Evolutionary conservation across 2,888 invertebrate species (phyloP).

Genomic region (Branchipolynoe longqiensis): DNA sequence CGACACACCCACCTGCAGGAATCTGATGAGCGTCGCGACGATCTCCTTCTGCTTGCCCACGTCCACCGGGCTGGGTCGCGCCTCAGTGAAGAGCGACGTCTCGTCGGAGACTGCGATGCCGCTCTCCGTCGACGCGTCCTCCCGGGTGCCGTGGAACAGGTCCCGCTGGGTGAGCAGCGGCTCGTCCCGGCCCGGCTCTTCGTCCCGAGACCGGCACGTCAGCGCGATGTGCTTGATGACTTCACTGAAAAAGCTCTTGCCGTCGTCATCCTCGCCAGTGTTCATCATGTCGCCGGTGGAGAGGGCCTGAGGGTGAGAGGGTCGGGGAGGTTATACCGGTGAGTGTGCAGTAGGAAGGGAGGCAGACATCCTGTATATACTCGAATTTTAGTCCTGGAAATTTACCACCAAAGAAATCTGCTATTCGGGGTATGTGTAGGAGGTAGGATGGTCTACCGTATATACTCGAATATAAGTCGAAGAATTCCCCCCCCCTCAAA

Average conservation of each 20-base stretch:
- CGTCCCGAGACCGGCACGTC: conserved; percentile 30
- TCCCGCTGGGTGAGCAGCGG: conserved; percentile 62
- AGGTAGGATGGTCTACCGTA: no score
- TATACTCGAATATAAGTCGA: no score
- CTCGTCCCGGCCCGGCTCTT: conserved; percentile 36
- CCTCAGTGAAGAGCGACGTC: conserved; percentile 61
- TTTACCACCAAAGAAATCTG: no score
- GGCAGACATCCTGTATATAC: no score
- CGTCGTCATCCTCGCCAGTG: conserved; percentile 62
- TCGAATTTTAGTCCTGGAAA: no score
- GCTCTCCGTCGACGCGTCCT: conserved; percentile 67
- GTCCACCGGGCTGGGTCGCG: conserved; percentile 65
- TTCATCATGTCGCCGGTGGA: conserved; percentile 62
- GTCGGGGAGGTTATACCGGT: neutral
- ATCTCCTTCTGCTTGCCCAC: conserved; percentile 65
- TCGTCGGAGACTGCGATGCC: conserved; percentile 66
- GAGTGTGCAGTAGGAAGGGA: no score
- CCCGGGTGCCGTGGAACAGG: conserved; percentile 61
- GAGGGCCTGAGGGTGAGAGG: conserved; percentile 15
- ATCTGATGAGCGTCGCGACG: conserved; percentile 64
- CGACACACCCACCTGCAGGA: conserved; percentile 66
- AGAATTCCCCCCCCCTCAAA: no score
- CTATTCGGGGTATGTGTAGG: no score
- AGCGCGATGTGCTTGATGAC: conserved; percentile 63
- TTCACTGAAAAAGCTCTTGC: conserved; percentile 65